Evolutionary conservation across 2,888 invertebrate genomes (phyloP).

Genomic region (Lottia scabra): DNA sequence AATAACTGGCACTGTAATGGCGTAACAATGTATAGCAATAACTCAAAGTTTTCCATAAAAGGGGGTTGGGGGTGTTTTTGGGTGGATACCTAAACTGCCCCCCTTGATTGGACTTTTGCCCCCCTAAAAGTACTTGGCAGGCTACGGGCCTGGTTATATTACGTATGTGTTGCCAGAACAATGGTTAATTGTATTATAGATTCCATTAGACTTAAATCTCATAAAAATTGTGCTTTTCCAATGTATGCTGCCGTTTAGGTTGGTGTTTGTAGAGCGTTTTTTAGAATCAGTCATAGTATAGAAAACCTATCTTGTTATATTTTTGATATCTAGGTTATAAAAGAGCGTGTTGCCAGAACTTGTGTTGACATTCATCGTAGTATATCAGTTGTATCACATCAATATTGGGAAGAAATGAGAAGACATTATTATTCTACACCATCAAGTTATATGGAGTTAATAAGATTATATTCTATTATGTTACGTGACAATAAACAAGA

Average conservation of each 20-base stretch:
- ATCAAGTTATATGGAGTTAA: conserved; percentile 68
- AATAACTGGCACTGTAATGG: no score
- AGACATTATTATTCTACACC: conserved; percentile 67
- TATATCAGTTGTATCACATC: conserved; percentile 46
- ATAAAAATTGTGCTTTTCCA: neutral
- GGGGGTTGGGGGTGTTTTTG: no score
- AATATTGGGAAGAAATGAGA: conserved; percentile 65
- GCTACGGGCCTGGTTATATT: neutral
- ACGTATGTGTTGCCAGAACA: neutral
- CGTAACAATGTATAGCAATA: no score
- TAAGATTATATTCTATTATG: conserved; percentile 63
- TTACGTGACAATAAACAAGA: conserved; percentile 61
- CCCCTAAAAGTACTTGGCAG: no score
- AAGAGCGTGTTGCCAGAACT: conserved; percentile 55
- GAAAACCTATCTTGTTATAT: neutral
- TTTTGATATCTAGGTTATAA: conserved; percentile 49
- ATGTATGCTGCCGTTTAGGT: neutral
- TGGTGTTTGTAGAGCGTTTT: no score
- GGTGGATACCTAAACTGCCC: no score
- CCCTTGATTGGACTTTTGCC: no score
- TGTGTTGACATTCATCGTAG: conserved; percentile 66
- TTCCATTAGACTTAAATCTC: no score
- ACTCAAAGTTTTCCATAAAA: no score
- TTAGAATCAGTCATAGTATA: no score
- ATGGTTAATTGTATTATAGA: neutral